Percentiles rank a stretch among this genome's conserved stretches.
These are phyloP conservation scores for Diceros bicornis DNA, from an alignment of 2,797 vertebrate species.

Conservation along the genomic window DNA sequence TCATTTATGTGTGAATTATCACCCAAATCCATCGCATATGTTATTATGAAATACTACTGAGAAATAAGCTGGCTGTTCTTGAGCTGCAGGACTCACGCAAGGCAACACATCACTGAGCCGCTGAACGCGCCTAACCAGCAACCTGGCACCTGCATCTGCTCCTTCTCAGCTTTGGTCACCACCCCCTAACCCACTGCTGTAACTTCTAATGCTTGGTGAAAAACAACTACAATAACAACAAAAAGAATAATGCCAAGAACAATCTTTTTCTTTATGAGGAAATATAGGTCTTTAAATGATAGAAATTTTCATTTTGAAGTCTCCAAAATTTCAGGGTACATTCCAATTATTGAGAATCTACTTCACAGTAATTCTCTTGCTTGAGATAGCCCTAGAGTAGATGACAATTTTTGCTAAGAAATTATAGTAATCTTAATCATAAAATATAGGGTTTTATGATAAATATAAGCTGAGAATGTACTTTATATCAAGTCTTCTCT, in stretches of 20 bases:
- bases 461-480: background rate
- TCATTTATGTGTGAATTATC: background rate
- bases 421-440: background rate
- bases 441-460: background rate
- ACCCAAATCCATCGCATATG: background rate
- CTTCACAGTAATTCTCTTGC: background rate
- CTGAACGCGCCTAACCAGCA: fast-evolving
- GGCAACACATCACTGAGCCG: too few species aligned
- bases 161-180: background rate
- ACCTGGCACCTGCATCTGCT: background rate
- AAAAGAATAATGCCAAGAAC: background rate
- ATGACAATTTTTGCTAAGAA: background rate
- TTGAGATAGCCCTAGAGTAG: background rate
- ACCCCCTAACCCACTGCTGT: background rate
- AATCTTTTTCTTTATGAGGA: background rate
- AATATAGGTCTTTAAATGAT: background rate
- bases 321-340: background rate
- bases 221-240: background rate
- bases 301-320: background rate
- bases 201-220: background rate
- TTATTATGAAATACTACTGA: background rate
- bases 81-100: background rate
- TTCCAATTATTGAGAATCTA: background rate
- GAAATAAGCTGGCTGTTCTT: background rate
- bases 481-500: background rate